Base-by-base conservation (phyloP, 2,888 invertebrate species). In the Nephrocerus scutellatus region DNA sequence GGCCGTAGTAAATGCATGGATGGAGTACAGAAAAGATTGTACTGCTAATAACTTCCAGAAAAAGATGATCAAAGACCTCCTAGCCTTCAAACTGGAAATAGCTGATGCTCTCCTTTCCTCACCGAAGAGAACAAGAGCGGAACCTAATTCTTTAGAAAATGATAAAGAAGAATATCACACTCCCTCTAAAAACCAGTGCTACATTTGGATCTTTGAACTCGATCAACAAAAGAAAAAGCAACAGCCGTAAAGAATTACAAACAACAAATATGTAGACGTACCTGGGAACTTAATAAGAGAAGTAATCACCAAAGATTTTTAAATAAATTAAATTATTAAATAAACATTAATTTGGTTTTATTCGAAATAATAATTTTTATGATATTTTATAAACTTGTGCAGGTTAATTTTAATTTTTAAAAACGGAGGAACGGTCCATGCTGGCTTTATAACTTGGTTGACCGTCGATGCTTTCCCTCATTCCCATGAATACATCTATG, bases 271-370 rank as follows among this genome's bases (percentile, higher is more conserved):
- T 32, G 18, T 23, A 7, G 20, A 20, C 9, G 21, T 20, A 31
- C 22, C 20, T 23, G 23, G 32, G 24, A 23, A 21, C 14, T 20
- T 15, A 31, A 21, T 30, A 20, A 30, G 30, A 30, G 20, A 30
- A 30, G 32, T 16, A 14, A 32, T 32, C 15, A 23, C 16, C 22
- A 32, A 32, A 32, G 15, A 32, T 32, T 32, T 32, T 10, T 15
- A n/a, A n/a, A 24, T 32, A n/a, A n/a, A n/a, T n/a, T n/a, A n/a
- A n/a, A n/a, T n/a, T n/a, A n/a, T n/a, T n/a, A n/a, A n/a, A n/a
- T n/a, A n/a, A n/a, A 32, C 15, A 16, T 23, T 16, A 32, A 23
- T 15, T 7, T 29, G n/a, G n/a, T 29, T 16, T 29, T 16, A 16
- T 13, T 6, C 15, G n/a, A 23, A 23, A 12, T 16, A 23, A 23